phyloP scores from a whole-genome alignment of 2,113 vertebrate species.

The Puma concolor region DNA sequence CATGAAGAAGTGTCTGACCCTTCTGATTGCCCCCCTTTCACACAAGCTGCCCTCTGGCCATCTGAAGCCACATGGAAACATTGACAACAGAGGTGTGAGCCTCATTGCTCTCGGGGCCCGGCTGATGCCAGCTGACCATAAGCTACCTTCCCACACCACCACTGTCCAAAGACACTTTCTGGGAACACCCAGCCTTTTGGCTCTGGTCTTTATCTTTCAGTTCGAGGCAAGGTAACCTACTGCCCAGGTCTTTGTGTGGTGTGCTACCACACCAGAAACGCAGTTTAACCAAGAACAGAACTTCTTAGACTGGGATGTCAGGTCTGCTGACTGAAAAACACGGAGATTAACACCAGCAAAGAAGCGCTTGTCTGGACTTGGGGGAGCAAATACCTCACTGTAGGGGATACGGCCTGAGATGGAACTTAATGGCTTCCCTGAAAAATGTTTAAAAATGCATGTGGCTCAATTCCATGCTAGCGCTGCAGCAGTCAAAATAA shows the following conservation, averaged over 20 bases:
- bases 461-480: conserved; percentile 61
- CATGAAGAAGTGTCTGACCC: neutral
- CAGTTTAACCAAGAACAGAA: neutral
- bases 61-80: neutral
- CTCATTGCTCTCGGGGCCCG: neutral
- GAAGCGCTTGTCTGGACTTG: neutral
- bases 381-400: neutral
- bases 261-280: neutral
- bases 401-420: conserved; percentile 4
- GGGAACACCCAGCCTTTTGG: neutral
- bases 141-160: neutral
- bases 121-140: neutral
- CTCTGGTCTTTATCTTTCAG: conserved; percentile 33
- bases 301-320: neutral
- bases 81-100: neutral
- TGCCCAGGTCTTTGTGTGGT: neutral
- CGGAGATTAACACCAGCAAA: neutral
- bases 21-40: neutral
- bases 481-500: conserved; percentile 71
- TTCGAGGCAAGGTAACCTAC: neutral
- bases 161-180: neutral
- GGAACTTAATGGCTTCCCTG: conserved; percentile 65
- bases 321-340: conserved; percentile 37
- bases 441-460: conserved; percentile 76
- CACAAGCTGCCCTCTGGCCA: neutral